Evolutionary conservation across 2,888 invertebrate species (phyloP).

Genomic region (Steinernema hermaphroditum): DNA sequence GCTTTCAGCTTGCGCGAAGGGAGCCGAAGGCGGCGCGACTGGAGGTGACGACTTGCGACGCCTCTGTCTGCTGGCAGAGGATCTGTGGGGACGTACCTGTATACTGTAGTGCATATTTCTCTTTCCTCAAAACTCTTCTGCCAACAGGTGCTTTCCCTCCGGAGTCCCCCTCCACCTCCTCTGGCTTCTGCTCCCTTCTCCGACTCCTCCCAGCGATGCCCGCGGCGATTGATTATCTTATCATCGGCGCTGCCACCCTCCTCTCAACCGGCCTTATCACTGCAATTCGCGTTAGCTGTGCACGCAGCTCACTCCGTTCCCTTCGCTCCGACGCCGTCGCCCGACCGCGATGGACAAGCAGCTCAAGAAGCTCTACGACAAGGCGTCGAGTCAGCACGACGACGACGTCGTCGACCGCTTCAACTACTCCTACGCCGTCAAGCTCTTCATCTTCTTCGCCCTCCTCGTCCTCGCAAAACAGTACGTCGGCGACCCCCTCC

Average conservation of each 20-base stretch:
- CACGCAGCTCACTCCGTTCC: neutral
- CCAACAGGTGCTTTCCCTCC: neutral
- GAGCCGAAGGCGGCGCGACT: too few species aligned
- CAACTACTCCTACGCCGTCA: slow-evolving; percentile 68
- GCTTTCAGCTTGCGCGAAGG: too few species aligned
- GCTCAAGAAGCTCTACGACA: slow-evolving; percentile 15
- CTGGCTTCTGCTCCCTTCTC: neutral
- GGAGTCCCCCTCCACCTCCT: neutral
- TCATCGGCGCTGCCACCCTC: too few species aligned
- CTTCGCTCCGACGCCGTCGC: neutral
- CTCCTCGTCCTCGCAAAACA: slow-evolving; percentile 68
- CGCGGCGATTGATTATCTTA: too few species aligned
- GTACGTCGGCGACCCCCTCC: slow-evolving; percentile 69
- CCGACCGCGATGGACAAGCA: slow-evolving; percentile 25
- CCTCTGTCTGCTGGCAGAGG: too few species aligned
- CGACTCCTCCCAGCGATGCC: neutral
- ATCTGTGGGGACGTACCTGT: too few species aligned
- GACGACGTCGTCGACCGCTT: slow-evolving; percentile 68
- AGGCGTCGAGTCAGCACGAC: slow-evolving; percentile 32
- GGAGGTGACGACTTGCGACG: too few species aligned
- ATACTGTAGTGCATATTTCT: too few species aligned
- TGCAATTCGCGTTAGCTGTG: neutral
- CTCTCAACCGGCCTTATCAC: neutral
- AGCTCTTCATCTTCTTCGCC: slow-evolving; percentile 68
- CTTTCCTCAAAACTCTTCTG: neutral